Base-by-base conservation (phyloP, 2,113 vertebrate species). In the Heterotilapia buettikoferi region DNA sequence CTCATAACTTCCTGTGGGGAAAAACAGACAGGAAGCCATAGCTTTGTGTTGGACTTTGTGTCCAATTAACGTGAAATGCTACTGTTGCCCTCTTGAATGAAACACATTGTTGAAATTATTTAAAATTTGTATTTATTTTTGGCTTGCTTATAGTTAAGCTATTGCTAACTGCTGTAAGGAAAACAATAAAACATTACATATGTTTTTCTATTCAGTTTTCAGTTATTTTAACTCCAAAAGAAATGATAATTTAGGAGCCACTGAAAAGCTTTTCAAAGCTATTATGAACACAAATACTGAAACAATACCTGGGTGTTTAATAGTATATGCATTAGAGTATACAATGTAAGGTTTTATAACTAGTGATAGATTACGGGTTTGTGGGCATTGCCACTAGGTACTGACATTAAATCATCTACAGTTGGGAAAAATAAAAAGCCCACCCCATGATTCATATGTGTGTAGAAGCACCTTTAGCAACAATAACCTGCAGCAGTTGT, bases 121-220 rank as follows among this genome's bases (percentile, higher is more conserved):
- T 95, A 95, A 95, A 93, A 93, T 95, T 93, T 93, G 86, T 96
- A 95, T 96, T 96, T 95, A 95, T 95, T 96, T 96, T 94, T 92
- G 92, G 94, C 94, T 95, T 94, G 92, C 93, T 94, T 94, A 91
- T 92, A 91, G 94, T 93, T 92, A 85, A 95, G 89, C 80, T 94
- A 94, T 94, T 95, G 93, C 94, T 92, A 94, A 93, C 92, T 95
- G 94, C 95, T 95, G 93, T 95, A 94, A 93, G 89, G 50, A 93
- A 91, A 94, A 93, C 57, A 93, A 94, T 91, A 94, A 92, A 94
- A 94, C 73, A 86, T 82, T 56, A 54, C 71, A 85, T 86, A 88
- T 93, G 84, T 87, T 85, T 80, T 83, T 86, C 47, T 33, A 85
- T 80, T 57, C 50, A 31, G 66, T 61, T 73, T 57, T 90, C 33